phyloP scores from a whole-genome alignment of 2,113 vertebrate species.

The Microtus richardsoni region DNA sequence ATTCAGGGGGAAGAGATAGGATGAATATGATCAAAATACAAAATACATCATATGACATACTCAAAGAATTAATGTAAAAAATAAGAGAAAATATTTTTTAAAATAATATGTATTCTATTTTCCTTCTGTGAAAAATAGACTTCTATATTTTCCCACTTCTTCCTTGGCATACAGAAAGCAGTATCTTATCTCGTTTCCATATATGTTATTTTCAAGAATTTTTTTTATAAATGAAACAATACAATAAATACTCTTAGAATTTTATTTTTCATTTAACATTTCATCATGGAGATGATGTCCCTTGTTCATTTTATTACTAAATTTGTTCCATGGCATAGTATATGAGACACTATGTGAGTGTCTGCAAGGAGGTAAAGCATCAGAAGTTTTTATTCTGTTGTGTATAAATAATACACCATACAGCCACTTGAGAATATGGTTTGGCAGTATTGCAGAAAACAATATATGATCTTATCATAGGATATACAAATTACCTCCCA shows the following conservation, averaged over 20 bases:
- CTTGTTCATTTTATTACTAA: not conserved
- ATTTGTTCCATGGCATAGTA: not conserved
- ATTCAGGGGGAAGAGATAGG: not conserved
- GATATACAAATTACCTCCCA: not conserved
- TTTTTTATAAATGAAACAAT: not conserved
- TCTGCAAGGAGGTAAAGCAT: not conserved
- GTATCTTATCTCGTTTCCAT: not conserved
- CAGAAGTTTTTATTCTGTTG: not conserved
- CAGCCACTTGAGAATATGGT: not conserved
- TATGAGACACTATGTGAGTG: not conserved
- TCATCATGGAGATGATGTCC: no score
- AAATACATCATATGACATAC: not conserved
- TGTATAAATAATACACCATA: not conserved
- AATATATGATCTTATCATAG: not conserved
- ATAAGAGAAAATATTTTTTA: not conserved
- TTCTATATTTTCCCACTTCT: not conserved
- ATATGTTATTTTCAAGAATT: not conserved
- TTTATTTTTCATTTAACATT: not conserved
- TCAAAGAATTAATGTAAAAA: not conserved
- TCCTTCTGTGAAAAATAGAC: not conserved
- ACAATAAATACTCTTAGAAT: no score
- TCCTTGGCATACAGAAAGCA: not conserved
- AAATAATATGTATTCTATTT: not conserved
- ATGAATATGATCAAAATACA: not conserved
- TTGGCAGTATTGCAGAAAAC: not conserved